Evolutionary conservation across 2,888 invertebrate species (phyloP).

Genomic region (Octodonta nipae): DNA sequence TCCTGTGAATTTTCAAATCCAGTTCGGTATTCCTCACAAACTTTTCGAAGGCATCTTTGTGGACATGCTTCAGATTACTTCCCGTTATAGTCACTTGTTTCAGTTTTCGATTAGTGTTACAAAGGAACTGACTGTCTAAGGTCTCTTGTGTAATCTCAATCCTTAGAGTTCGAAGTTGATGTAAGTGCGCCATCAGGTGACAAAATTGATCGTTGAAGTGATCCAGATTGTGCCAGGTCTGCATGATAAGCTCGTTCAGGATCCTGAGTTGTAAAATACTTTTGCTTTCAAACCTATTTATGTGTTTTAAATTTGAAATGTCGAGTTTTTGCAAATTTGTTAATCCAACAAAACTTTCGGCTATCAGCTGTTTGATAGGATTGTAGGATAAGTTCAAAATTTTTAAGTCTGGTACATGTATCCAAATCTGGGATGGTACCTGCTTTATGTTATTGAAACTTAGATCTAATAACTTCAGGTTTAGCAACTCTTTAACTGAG

Average conservation of each 20-base stretch:
- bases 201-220: slow-evolving; percentile 48
- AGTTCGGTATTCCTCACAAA: slow-evolving; percentile 64
- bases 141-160: slow-evolving; percentile 62
- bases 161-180: slow-evolving; percentile 59
- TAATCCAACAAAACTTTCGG: slow-evolving; percentile 58
- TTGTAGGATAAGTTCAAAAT: slow-evolving; percentile 69
- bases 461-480: slow-evolving; percentile 60
- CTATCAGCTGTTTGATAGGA: slow-evolving; percentile 59
- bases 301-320: slow-evolving; percentile 56
- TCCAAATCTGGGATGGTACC: slow-evolving; percentile 63
- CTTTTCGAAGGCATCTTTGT: slow-evolving; percentile 63
- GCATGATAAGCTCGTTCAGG: slow-evolving; percentile 54
- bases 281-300: slow-evolving; percentile 62
- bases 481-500: slow-evolving; percentile 55
- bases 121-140: slow-evolving; percentile 61
- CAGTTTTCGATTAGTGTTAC: slow-evolving; percentile 65
- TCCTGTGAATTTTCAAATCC: slow-evolving; percentile 61
- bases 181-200: slow-evolving; percentile 55
- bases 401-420: slow-evolving; percentile 56
- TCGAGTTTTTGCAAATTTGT: slow-evolving; percentile 60
- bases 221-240: slow-evolving; percentile 64
- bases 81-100: slow-evolving; percentile 72
- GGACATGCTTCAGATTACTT: slow-evolving; percentile 54
- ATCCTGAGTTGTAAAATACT: slow-evolving; percentile 59
- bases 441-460: slow-evolving; percentile 53